Conservation (phyloP, 2,888 invertebrate genomes). For the Bombylius discolor region DNA sequence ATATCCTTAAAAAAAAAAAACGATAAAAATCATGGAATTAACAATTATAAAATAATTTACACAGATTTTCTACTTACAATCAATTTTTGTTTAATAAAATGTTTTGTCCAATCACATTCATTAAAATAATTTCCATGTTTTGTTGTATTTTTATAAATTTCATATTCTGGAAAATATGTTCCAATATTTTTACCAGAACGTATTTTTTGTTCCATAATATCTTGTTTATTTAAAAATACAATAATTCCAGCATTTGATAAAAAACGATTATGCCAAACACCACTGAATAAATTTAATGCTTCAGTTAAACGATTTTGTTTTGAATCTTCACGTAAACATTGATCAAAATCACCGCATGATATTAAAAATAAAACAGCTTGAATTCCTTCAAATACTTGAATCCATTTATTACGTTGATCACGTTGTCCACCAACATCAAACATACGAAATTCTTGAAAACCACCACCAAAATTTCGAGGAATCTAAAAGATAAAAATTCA, state of each 20-base stretch:
- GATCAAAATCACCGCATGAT: slow-evolving; percentile 70
- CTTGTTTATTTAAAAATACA: slow-evolving; percentile 73
- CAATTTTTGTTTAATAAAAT: slow-evolving; percentile 55
- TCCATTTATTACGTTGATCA: slow-evolving; percentile 73
- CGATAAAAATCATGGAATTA: neutral
- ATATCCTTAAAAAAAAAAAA: slow-evolving; percentile 37
- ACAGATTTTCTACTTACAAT: slow-evolving; percentile 37
- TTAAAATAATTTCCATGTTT: slow-evolving; percentile 40
- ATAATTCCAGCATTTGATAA: slow-evolving; percentile 62
- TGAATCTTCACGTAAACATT: slow-evolving; percentile 56
- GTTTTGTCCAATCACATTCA: slow-evolving; percentile 52
- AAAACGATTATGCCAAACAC: slow-evolving; percentile 61
- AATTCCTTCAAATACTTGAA: slow-evolving; percentile 72
- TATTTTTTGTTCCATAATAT: slow-evolving; percentile 58
- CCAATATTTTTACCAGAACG: slow-evolving; percentile 49
- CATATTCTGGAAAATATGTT: slow-evolving; percentile 53
- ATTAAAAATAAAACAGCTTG: slow-evolving; percentile 69
- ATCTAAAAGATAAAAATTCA: slow-evolving; percentile 34
- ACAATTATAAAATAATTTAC: neutral
- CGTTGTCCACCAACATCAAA: slow-evolving; percentile 76
- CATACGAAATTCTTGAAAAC: slow-evolving; percentile 62
- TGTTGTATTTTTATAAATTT: slow-evolving; percentile 38
- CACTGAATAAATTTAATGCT: slow-evolving; percentile 56
- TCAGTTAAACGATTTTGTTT: slow-evolving; percentile 58
- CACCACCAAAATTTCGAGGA: slow-evolving; percentile 55